Percentiles rank a stretch among this genome's conserved stretches.
These are phyloP conservation scores for Thymelicus sylvestris DNA, from an alignment of 2,888 invertebrate species.

Conservation along the genomic window DNA sequence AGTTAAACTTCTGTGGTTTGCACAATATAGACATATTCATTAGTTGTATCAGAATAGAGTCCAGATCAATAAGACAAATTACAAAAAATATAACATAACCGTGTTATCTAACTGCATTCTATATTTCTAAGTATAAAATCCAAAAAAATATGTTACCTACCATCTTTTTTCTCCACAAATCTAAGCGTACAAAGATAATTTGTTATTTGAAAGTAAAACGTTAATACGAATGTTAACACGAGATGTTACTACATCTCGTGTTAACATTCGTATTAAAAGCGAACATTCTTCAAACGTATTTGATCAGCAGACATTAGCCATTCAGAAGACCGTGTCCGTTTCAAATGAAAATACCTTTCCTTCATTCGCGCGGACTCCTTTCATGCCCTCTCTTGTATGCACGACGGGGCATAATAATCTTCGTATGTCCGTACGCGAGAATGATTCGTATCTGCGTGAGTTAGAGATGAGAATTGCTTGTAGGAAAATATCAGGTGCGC, in stretches of 20 bases:
- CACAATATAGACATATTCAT: too few relatives aligned
- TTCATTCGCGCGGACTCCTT: conserved; percentile 37
- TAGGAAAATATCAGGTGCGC: conserved; percentile 18
- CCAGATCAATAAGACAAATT: too few relatives aligned
- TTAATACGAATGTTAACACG: too few relatives aligned
- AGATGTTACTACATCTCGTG: too few relatives aligned
- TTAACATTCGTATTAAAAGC: conserved; percentile 9
- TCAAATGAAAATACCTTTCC: conserved; percentile 42
- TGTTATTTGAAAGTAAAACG: background rate
- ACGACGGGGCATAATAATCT: conserved; percentile 31
- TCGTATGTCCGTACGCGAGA: background rate
- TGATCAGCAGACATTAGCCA: conserved; percentile 38
- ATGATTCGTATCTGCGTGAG: background rate
- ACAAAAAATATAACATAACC: too few relatives aligned
- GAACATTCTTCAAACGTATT: conserved; percentile 25
- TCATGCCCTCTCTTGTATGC: conserved; percentile 31
- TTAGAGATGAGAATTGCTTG: conserved; percentile 15
- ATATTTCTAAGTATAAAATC: too few relatives aligned
- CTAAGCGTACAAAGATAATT: background rate
- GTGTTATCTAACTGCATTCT: too few relatives aligned
- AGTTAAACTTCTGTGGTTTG: too few relatives aligned
- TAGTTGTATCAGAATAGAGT: too few relatives aligned
- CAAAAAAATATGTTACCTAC: too few relatives aligned
- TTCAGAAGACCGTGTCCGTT: conserved; percentile 39
- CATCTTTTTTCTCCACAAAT: background rate